These are phyloP conservation scores for Atlantisia rogersi DNA, from an alignment of 2,113 vertebrate species.

Conservation along the genomic window DNA sequence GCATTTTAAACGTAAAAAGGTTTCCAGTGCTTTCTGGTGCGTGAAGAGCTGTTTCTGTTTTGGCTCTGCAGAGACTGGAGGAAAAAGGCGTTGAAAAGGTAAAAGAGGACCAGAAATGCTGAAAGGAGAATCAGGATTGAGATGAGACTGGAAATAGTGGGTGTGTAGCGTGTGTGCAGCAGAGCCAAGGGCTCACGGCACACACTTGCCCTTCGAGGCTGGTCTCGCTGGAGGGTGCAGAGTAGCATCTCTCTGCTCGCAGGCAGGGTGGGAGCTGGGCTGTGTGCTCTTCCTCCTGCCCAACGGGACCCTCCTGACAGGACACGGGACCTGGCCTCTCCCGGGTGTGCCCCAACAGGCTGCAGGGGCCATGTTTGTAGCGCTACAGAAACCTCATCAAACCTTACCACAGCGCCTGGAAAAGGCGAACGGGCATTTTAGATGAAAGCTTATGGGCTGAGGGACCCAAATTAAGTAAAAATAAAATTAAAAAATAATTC, in stretches of 20 bases:
- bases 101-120: accelerated
- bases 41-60: not conserved
- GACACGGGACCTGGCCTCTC: not conserved
- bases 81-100: not conserved
- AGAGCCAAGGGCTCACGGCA: accelerated
- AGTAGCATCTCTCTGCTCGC: not conserved
- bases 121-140: not conserved
- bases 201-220: accelerated
- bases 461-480: not conserved
- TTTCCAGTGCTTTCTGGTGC: no score
- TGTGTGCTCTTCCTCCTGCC: not conserved
- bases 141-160: accelerated
- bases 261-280: not conserved
- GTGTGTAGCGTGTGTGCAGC: accelerated
- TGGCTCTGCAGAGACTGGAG: not conserved
- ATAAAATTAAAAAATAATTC: not conserved
- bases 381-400: not conserved
- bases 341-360: no score
- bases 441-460: accelerated
- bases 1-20: not conserved
- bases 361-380: accelerated
- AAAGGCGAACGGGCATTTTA: not conserved
- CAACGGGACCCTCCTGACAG: not conserved
- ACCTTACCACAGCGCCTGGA: not conserved
- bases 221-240: not conserved